Conservation (phyloP, 2,888 invertebrate genomes). For the Rotaria magnacalcarata region DNA sequence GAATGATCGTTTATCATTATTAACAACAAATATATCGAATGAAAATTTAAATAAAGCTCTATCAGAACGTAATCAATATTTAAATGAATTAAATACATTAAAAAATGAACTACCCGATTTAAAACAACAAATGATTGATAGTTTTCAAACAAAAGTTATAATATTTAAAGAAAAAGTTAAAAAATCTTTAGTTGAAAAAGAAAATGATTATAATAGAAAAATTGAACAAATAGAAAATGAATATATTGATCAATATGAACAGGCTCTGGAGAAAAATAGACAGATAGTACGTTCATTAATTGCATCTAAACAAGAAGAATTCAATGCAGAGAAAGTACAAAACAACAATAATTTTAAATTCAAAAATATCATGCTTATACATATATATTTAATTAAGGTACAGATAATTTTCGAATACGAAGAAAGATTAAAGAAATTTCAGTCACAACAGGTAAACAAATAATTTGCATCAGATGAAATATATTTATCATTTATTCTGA, state of each 20-base stretch:
- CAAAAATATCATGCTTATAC: background rate
- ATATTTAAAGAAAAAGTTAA: background rate
- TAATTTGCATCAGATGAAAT: too few relatives aligned
- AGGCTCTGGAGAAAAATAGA: background rate
- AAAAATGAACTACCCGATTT: background rate
- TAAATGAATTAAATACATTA: background rate
- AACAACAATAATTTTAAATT: background rate
- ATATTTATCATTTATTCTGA: too few relatives aligned
- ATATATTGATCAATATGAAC: slow-evolving; percentile 9
- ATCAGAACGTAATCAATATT: slow-evolving; percentile 12
- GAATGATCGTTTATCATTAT: slow-evolving; percentile 3
- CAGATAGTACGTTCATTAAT: background rate
- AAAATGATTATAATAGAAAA: slow-evolving; percentile 16
- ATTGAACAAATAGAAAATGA: slow-evolving; percentile 4
- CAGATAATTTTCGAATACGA: background rate
- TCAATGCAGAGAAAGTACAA: background rate
- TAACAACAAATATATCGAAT: background rate
- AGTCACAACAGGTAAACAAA: background rate
- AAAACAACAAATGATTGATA: slow-evolving; percentile 32
- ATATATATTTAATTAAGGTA: background rate
- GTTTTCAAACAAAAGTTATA: slow-evolving; percentile 11
- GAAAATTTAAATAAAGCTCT: background rate
- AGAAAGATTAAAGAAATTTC: background rate
- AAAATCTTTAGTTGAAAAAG: background rate
- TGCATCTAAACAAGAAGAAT: background rate